Evolutionary conservation across 2,113 vertebrate species (phyloP).

Genomic region (Boleophthalmus pectinirostris): DNA sequence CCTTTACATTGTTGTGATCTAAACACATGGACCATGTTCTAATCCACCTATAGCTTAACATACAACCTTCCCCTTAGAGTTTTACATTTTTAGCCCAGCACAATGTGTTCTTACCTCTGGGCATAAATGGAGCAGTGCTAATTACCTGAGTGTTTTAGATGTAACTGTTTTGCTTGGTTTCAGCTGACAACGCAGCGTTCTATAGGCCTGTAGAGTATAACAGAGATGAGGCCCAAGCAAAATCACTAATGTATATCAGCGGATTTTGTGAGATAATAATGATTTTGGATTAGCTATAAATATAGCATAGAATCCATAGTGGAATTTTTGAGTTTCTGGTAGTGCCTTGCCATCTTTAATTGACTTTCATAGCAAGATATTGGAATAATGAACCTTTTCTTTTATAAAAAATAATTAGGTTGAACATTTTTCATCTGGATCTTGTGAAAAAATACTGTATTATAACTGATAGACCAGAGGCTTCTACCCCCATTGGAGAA

Average conservation of each 20-base stretch:
- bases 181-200: neutral
- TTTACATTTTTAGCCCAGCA: neutral
- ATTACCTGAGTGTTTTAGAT: conserved; percentile 12
- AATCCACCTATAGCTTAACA: neutral
- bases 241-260: neutral
- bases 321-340: too few species aligned
- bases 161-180: neutral
- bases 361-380: too few species aligned
- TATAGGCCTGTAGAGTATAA: neutral
- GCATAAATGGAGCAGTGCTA: conserved; percentile 8
- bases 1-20: neutral
- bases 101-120: conserved; percentile 6
- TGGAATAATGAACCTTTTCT: too few species aligned
- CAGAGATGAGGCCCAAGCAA: neutral
- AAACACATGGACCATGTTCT: neutral
- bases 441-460: too few species aligned
- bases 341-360: too few species aligned
- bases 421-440: too few species aligned
- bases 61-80: neutral
- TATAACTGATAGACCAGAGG: neutral
- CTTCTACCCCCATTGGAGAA: neutral
- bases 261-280: too few species aligned
- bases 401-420: too few species aligned
- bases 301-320: too few species aligned
- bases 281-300: too few species aligned